phyloP scores from a whole-genome alignment of 1,140 invertebrate genomes.

The Chironomus tepperi region DNA sequence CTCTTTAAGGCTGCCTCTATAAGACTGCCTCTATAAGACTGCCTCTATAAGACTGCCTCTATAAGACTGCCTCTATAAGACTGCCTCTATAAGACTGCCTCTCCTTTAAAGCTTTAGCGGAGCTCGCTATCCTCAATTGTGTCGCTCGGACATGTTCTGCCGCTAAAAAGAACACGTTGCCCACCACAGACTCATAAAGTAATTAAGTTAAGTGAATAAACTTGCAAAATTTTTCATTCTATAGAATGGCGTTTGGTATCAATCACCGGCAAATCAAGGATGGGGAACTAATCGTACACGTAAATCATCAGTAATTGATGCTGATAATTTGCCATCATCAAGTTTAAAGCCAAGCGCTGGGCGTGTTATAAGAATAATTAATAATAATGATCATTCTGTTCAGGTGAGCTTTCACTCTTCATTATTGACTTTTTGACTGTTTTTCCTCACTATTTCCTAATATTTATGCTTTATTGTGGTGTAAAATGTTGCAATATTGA shows the following conservation, averaged over 20 bases:
- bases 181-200: too few species aligned
- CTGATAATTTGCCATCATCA: constrained; percentile 55
- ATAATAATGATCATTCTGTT: constrained; percentile 81
- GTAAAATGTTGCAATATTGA: background rate
- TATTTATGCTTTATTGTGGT: background rate
- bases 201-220: background rate
- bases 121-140: too few species aligned
- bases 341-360: constrained; percentile 66
- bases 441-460: too few species aligned
- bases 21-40: too few species aligned
- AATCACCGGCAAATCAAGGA: constrained; percentile 51
- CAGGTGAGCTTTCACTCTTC: constrained; percentile 50
- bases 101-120: too few species aligned
- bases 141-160: too few species aligned
- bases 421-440: too few species aligned
- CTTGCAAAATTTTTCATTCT: background rate
- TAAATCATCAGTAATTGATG: constrained; percentile 66
- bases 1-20: too few species aligned
- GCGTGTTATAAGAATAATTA: constrained; percentile 81
- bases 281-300: constrained; percentile 48
- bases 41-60: too few species aligned
- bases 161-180: too few species aligned
- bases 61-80: too few species aligned
- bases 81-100: too few species aligned
- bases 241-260: constrained; percentile 71